Base-by-base conservation (phyloP, 2,888 invertebrate genomes). In the Agrochola macilenta region DNA sequence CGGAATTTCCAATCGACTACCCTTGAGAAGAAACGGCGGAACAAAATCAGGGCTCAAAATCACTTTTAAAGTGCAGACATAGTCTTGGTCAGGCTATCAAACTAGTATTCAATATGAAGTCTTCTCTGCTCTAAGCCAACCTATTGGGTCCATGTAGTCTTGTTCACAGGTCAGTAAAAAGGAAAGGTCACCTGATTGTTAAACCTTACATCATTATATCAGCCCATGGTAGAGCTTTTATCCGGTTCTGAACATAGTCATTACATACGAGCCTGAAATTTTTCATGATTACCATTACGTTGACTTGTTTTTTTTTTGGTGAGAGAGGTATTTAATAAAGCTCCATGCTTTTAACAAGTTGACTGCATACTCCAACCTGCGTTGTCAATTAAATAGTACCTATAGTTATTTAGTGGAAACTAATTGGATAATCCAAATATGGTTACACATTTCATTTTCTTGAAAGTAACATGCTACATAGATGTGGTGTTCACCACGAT, bases 81-180 rank as follows among this genome's bases (percentile, higher is more conserved):
- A 46, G 14, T 46, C 46, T 46, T 46, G 46, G 5, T 46, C 14
- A 14, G 5, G 14, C 46, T 14, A 46, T 8, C 2, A n/a, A 54
- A 39, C 14, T 14, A 30, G 14, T 1, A 23, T 39, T 60, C 3
- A 30, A 46, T 30, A 39, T 39, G 0, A 20, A 30, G 20, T 14
- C 14, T n/a, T n/a, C 12, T 75, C 26, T 58, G 8, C 17, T 35
- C 58, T 43, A 46, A 39, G 35, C 23, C n/a, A 26, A 58, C 58
- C 57, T 26, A 14, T 23, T 43, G 8, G 26, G 14, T 46, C 12
- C 30, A 49, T 9, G n/a, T 35, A 46, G 23, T 12, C 14, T 54
- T 71, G 23, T 52, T 39, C 11, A 60, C 65, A 66, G 71, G 35
- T 71, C 65, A 57, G 26, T 66, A 49, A 72, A 71, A 72, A 71